These are phyloP conservation scores for Himantopus leucocephalus DNA, from an alignment of 2,113 vertebrate genomes.

Conservation along the genomic window DNA sequence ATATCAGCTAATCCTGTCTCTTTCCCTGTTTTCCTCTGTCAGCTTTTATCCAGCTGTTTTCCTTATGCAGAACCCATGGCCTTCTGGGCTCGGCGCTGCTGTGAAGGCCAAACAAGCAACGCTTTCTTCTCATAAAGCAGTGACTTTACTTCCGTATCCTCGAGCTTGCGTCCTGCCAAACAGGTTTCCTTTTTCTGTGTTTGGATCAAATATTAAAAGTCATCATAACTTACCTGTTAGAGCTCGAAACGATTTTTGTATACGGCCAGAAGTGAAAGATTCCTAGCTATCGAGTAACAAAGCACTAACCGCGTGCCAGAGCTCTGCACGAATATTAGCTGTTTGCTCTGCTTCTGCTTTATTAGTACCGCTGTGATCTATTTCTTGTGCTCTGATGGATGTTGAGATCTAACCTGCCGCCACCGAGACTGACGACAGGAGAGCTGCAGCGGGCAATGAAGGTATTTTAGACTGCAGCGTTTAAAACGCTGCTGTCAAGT, in stretches of 20 bases:
- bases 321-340: not conserved
- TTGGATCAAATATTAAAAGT: not conserved
- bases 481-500: too few relatives aligned
- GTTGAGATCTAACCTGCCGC: not conserved
- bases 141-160: not conserved
- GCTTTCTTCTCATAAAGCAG: not conserved
- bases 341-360: not conserved
- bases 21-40: not conserved
- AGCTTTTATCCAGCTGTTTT: not conserved
- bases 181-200: not conserved
- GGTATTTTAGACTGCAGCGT: not conserved
- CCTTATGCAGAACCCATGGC: accelerated
- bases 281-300: not conserved
- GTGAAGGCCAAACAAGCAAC: too few relatives aligned
- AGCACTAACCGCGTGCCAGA: accelerated
- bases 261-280: not conserved
- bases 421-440: not conserved
- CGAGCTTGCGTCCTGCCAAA: not conserved
- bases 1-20: accelerated
- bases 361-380: not conserved
- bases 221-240: too few relatives aligned
- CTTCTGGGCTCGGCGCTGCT: not conserved
- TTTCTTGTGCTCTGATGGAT: not conserved
- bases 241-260: not conserved
- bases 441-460: not conserved